Percentiles rank a stretch among this genome's conserved stretches.
Evolutionary conservation across 2,113 vertebrate genomes (phyloP).

Genomic region (Hippocampus guttulatus): DNA sequence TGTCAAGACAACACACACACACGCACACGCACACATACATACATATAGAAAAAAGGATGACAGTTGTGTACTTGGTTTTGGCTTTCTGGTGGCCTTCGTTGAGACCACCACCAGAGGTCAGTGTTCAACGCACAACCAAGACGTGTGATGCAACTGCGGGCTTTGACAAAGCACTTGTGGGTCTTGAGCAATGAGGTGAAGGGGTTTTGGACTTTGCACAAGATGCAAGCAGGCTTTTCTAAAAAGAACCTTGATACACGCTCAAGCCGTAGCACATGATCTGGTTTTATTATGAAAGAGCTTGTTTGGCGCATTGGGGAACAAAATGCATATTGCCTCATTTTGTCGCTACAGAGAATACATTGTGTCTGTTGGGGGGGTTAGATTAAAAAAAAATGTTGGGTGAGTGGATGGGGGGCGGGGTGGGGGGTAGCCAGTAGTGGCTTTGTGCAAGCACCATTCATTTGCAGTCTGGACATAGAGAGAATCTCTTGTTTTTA

Average conservation of each 20-base stretch:
- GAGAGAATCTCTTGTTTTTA: too few species aligned
- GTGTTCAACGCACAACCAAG: conserved; percentile 14
- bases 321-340: neutral
- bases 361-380: neutral
- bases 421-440: too few species aligned
- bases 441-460: too few species aligned
- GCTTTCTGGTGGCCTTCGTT: neutral
- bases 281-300: neutral
- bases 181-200: conserved; percentile 49
- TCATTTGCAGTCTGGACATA: too few species aligned
- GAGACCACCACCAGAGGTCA: conserved; percentile 56
- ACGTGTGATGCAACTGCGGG: conserved; percentile 39
- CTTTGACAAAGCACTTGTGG: conserved; percentile 22
- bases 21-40: too few species aligned
- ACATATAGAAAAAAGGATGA: neutral
- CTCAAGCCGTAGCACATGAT: conserved; percentile 18
- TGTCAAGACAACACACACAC: conserved; percentile 36
- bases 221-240: conserved; percentile 22
- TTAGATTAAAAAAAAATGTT: too few species aligned
- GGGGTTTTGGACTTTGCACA: conserved; percentile 27
- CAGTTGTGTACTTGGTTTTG: neutral
- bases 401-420: too few species aligned
- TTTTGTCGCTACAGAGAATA: neutral
- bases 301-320: neutral
- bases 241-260: conserved; percentile 32